phyloP scores from a whole-genome alignment of 2,888 invertebrate species.

The Eulithis testata region DNA sequence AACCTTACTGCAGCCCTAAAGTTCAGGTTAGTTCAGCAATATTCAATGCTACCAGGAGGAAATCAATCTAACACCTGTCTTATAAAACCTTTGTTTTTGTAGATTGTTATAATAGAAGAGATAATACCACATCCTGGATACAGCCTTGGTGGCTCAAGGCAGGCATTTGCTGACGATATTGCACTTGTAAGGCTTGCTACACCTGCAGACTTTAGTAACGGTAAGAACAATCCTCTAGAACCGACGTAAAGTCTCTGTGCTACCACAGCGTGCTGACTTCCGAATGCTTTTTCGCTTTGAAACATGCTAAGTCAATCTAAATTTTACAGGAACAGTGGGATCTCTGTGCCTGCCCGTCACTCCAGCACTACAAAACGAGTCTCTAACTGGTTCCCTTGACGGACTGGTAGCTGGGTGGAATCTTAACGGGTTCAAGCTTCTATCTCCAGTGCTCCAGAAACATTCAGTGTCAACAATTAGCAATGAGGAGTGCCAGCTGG shows the following conservation, averaged over 20 bases:
- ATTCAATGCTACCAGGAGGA: neutral
- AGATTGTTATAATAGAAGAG: constrained; percentile 75
- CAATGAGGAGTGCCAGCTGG: constrained; percentile 4
- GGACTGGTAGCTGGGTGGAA: constrained; percentile 2
- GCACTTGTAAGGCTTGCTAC: constrained; percentile 81
- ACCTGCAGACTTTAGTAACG: constrained; percentile 46
- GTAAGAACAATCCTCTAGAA: neutral
- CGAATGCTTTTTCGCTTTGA: neutral
- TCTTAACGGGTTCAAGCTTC: neutral
- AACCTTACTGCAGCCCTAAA: constrained; percentile 58
- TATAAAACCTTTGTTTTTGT: constrained; percentile 24
- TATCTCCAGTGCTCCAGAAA: constrained; percentile 2
- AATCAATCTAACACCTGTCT: too few relatives aligned
- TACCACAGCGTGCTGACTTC: neutral
- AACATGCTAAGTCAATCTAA: neutral
- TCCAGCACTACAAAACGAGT: constrained; percentile 1
- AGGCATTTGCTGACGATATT: constrained; percentile 79
- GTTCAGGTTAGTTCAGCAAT: constrained; percentile 11
- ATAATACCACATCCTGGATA: constrained; percentile 81
- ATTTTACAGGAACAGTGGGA: constrained; percentile 4
- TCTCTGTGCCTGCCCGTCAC: constrained; percentile 6
- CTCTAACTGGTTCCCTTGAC: neutral
- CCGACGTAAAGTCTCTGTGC: too few relatives aligned
- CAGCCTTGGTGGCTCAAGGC: constrained; percentile 41
- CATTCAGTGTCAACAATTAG: neutral